A percentile compares a stretch with the other conserved stretches of the same genome.
phyloP scores from a whole-genome alignment of 2,113 vertebrate species.

The Saccopteryx bilineata region DNA sequence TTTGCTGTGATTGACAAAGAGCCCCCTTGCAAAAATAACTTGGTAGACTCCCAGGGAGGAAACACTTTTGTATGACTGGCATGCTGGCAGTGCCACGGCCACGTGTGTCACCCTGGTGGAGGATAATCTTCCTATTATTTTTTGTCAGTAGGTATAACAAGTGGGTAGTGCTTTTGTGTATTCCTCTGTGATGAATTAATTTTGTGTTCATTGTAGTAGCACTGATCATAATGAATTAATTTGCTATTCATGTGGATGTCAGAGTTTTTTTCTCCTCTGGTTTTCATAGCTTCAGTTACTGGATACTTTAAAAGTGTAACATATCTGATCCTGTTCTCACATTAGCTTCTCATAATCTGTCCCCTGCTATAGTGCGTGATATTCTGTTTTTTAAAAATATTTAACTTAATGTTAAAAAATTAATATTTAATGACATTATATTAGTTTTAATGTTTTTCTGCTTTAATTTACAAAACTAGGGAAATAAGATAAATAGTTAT shows the following conservation, averaged over 20 bases:
- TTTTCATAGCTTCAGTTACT: constrained; percentile 68
- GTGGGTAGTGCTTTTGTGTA: constrained; percentile 78
- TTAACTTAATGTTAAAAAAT: constrained; percentile 66
- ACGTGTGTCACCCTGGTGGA: neutral
- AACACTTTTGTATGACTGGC: neutral
- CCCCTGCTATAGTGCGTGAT: neutral
- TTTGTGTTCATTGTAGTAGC: constrained; percentile 83
- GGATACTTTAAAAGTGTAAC: constrained; percentile 10
- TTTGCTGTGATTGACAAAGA: neutral
- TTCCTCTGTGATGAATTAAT: constrained; percentile 84
- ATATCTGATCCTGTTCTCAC: constrained; percentile 27
- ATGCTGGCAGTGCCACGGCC: neutral
- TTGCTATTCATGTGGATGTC: constrained; percentile 83
- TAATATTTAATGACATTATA: constrained; percentile 32
- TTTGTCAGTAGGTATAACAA: constrained; percentile 72
- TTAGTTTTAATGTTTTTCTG: neutral
- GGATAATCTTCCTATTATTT: constrained; percentile 63
- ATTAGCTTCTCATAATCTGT: neutral
- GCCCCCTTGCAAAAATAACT: neutral
- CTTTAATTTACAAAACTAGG: constrained; percentile 50
- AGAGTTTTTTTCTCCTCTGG: neutral
- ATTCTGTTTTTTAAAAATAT: neutral
- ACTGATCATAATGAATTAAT: constrained; percentile 85
- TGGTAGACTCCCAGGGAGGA: constrained; percentile 21
- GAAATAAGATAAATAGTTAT: constrained; percentile 8